These are phyloP conservation scores for Montipora capricornis DNA, from an alignment of 64 coral and sea anemone genomes.

Conservation along the genomic window DNA sequence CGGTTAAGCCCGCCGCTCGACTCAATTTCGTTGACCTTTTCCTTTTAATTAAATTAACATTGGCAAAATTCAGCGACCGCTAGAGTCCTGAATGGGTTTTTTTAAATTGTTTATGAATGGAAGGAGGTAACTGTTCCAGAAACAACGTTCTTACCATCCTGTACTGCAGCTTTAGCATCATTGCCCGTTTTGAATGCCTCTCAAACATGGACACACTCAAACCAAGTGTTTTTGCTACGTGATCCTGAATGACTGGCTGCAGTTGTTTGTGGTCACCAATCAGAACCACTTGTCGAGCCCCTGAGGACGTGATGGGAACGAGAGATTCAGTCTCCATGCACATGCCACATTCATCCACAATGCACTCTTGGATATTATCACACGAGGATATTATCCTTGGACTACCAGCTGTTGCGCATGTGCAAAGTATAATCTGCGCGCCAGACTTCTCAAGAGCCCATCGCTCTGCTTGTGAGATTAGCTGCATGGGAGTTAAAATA, in stretches of 20 bases:
- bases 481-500: slow-evolving; percentile 14
- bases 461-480: slow-evolving; percentile 66
- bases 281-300: slow-evolving; percentile 81
- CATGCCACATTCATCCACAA: slow-evolving; percentile 97
- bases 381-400: slow-evolving; percentile 28
- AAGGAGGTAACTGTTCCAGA: neutral
- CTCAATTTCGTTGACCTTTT: too few species aligned
- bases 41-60: too few species aligned
- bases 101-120: too few species aligned
- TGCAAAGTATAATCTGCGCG: slow-evolving; percentile 86
- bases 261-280: slow-evolving; percentile 98
- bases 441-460: slow-evolving; percentile 85
- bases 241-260: slow-evolving; percentile 84
- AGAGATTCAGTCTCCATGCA: slow-evolving; percentile 89
- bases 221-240: slow-evolving; percentile 59
- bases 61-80: too few species aligned
- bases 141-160: slow-evolving; percentile 80
- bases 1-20: too few species aligned
- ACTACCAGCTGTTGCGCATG: slow-evolving; percentile 70
- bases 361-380: slow-evolving; percentile 86
- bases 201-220: slow-evolving; percentile 95
- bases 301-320: slow-evolving; percentile 80
- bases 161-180: slow-evolving; percentile 87
- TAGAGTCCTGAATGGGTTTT: neutral
- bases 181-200: slow-evolving; percentile 65